These are phyloP conservation scores for Marcusenius ussheri DNA, from an alignment of 2,113 vertebrate species.

Conservation along the genomic window DNA sequence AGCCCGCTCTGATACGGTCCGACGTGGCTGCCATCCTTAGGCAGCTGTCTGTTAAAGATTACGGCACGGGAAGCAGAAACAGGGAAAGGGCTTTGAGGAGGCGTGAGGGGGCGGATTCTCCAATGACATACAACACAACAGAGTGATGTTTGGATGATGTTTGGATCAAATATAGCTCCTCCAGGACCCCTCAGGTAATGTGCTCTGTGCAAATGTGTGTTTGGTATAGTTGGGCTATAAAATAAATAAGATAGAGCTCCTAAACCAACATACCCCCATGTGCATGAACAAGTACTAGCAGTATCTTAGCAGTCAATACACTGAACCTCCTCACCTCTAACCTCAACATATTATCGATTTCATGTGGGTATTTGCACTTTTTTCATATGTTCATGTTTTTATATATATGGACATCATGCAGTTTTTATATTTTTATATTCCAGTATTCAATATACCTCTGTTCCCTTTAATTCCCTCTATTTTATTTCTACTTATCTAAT, in stretches of 20 bases:
- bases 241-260: background rate
- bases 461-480: background rate
- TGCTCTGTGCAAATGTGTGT: background rate
- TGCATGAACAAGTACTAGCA: background rate
- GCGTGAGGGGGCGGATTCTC: background rate
- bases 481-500: background rate
- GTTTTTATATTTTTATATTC: background rate
- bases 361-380: background rate
- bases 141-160: background rate
- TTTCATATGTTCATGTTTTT: background rate
- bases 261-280: background rate
- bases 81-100: background rate
- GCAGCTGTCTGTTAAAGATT: slow-evolving; percentile 23
- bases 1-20: slow-evolving; percentile 66
- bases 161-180: background rate
- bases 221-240: background rate
- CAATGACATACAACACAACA: background rate
- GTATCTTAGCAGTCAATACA: background rate
- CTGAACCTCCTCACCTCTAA: background rate
- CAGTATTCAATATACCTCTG: background rate
- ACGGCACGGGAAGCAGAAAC: background rate
- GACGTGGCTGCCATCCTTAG: slow-evolving; percentile 56
- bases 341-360: background rate
- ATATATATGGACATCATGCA: background rate
- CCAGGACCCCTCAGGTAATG: background rate